Conservation (phyloP, 2,888 invertebrate genomes). For the Nomada ferruginata region DNA sequence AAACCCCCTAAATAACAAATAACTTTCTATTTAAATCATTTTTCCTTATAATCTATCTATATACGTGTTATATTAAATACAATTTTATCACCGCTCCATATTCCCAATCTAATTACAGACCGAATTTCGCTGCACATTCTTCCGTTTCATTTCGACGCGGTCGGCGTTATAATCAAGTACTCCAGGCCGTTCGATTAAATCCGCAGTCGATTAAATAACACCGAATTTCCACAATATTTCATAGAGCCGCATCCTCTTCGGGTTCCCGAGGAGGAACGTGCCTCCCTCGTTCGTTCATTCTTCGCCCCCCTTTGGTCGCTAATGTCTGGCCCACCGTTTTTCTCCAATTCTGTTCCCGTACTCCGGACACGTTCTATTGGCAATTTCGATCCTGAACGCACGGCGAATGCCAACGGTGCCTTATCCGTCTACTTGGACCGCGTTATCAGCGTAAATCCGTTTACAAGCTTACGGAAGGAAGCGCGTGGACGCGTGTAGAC, state of each 20-base stretch:
- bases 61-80: no score
- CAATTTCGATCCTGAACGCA: constrained; percentile 73
- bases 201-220: constrained; percentile 41
- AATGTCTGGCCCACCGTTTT: constrained; percentile 66
- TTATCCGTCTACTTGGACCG: constrained; percentile 61
- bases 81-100: background rate
- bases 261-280: constrained; percentile 6
- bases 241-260: constrained; percentile 18
- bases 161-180: constrained; percentile 9
- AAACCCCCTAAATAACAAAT: no score
- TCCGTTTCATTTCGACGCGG: background rate
- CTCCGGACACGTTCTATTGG: constrained; percentile 74
- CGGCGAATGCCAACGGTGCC: constrained; percentile 68
- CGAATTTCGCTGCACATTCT: background rate
- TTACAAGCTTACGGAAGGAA: constrained; percentile 60
- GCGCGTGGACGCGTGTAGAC: constrained; percentile 28
- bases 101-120: background rate
- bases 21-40: no score
- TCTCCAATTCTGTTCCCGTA: constrained; percentile 64
- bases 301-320: constrained; percentile 44
- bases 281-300: constrained; percentile 53
- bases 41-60: no score
- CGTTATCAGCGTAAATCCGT: constrained; percentile 72
- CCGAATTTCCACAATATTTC: constrained; percentile 50
- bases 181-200: constrained; percentile 21